These are phyloP conservation scores for Eurytemora carolleeae DNA, from an alignment of 1,140 invertebrate genomes.

Conservation along the genomic window DNA sequence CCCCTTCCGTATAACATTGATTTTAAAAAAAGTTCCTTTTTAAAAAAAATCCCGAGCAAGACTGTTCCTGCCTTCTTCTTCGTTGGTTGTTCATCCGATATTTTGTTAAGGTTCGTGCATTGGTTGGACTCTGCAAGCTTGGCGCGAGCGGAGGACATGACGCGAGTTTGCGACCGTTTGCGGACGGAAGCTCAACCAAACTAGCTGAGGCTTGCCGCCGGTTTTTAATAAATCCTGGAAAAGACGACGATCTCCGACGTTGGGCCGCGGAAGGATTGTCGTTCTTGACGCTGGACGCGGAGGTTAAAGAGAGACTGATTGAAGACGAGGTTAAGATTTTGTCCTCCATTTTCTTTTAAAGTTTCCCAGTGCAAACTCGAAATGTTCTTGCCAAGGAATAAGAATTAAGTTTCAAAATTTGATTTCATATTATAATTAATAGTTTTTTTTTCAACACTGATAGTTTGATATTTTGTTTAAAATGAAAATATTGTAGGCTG, in stretches of 20 bases:
- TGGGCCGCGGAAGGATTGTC: slow-evolving; percentile 96
- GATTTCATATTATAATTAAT: no score
- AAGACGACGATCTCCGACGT: slow-evolving; percentile 68
- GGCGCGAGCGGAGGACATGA: slow-evolving; percentile 87
- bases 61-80: no score
- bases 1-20: no score
- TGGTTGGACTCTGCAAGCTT: slow-evolving; percentile 93
- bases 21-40: no score
- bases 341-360: no score
- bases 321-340: slow-evolving; percentile 39
- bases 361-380: no score
- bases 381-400: no score
- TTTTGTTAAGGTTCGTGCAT: slow-evolving; percentile 37
- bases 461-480: no score
- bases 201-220: slow-evolving; percentile 77
- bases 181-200: slow-evolving; percentile 81
- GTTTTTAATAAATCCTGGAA: slow-evolving; percentile 64
- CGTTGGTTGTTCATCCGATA: no score
- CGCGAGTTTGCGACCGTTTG: slow-evolving; percentile 74
- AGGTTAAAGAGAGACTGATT: slow-evolving; percentile 91
- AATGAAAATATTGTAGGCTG: slow-evolving; percentile 32
- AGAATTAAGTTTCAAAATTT: no score
- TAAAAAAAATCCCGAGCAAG: no score
- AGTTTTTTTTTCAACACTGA: no score
- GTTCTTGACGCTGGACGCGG: slow-evolving; percentile 89